Base-by-base conservation (phyloP, 2,888 invertebrate species). In the Drosophila nigritarsus region DNA sequence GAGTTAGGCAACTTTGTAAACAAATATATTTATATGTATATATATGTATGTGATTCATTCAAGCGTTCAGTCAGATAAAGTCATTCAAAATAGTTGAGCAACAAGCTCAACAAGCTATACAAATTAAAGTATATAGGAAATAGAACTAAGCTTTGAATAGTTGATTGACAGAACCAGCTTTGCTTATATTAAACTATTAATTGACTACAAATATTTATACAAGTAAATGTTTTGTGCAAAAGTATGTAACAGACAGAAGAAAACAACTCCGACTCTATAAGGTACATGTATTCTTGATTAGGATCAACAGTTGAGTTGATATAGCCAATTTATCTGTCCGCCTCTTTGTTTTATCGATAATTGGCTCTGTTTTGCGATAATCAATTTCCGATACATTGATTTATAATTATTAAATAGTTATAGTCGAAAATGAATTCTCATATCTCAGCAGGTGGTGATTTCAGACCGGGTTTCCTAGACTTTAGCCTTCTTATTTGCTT, bases 1-100 rank as follows among this genome's bases (percentile, higher is more conserved):
- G 36, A 66, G 65, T 66, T 74, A 56, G 49, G 75, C 71, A 67
- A 71, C 76, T 45, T 68, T 58, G 82, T 75, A 59, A 63, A 34
- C 72, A 36, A 36, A 59, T 55, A 24, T n/a, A 24, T 56, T n/a
- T 38, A 38, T 8, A 2, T 15, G 2, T 9, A 20, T 4, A 2
- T 3, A 6, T 24, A 24, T 36, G 9, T 45, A 27, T 59, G 49
- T 76, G 77, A 67, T 67, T 76, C 72, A 78, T 76, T 65, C 48
- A 72, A 55, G 78, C 76, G 62, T 76, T 65, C 29, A 54, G 53
- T 48, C 29, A 40, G 59, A 51, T 75, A 58, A 56, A 36, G 42
- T 38, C 48, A 34, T 9, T 11, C 32, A 18, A 13, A 7, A 34
- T 24, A 66, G 45, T 34, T 42, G 53, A 24, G n/a, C 5, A 30